Conservation (phyloP, 2,888 invertebrate genomes). For the Barypeithes pellucidus region DNA sequence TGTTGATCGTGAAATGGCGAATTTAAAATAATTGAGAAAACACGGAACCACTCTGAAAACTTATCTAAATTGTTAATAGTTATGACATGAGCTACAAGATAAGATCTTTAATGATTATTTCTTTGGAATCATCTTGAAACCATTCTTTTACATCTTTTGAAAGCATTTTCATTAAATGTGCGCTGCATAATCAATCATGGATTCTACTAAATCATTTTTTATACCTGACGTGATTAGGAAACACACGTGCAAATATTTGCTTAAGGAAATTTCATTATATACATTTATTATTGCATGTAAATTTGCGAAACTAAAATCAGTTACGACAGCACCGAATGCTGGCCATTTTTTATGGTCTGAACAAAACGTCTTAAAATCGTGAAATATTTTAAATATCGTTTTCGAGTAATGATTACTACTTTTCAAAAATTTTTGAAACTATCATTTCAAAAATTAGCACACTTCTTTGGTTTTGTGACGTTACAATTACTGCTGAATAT, state of each 20-base stretch:
- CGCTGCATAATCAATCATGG: slow-evolving; percentile 40
- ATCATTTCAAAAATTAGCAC: slow-evolving; percentile 51
- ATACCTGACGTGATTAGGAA: slow-evolving; percentile 9
- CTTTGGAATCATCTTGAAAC: not conserved
- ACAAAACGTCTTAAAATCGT: slow-evolving; percentile 48
- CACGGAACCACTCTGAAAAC: too few relatives aligned
- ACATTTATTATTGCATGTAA: slow-evolving; percentile 43
- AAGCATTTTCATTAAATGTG: slow-evolving; percentile 51
- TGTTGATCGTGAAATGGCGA: too few relatives aligned
- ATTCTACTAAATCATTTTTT: not conserved
- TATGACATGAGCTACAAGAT: not conserved
- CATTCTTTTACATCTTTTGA: slow-evolving; percentile 43
- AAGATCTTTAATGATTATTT: slow-evolving; percentile 7
- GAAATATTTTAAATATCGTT: slow-evolving; percentile 48
- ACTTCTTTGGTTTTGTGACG: slow-evolving; percentile 38
- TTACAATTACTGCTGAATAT: slow-evolving; percentile 32
- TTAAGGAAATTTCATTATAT: slow-evolving; percentile 12
- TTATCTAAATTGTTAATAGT: too few relatives aligned
- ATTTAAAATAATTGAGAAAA: too few relatives aligned
- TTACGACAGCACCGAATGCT: slow-evolving; percentile 47
- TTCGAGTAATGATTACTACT: slow-evolving; percentile 44
- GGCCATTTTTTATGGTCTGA: slow-evolving; percentile 50
- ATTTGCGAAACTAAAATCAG: slow-evolving; percentile 51
- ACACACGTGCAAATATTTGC: slow-evolving; percentile 36
- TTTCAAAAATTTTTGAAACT: too few relatives aligned